Conservation (phyloP, 1,140 invertebrate species). For the Micrasema minimum region DNA sequence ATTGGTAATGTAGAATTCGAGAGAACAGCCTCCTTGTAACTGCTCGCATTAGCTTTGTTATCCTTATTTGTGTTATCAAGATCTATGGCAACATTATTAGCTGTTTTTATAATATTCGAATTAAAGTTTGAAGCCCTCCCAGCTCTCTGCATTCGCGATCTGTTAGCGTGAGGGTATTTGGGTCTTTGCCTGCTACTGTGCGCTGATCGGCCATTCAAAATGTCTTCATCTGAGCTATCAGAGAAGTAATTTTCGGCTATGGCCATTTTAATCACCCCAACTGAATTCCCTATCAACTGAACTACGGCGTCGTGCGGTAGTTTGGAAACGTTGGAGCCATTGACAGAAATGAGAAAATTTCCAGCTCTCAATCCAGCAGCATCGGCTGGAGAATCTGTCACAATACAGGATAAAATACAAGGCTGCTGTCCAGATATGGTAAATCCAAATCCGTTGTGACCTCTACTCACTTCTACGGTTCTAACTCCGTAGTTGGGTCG, state of each 20-base stretch:
- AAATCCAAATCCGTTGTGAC: constrained; percentile 89
- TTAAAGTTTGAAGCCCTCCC: constrained; percentile 46
- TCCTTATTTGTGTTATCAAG: constrained; percentile 44
- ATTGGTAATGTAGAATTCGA: constrained; percentile 16
- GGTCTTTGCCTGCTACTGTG: constrained; percentile 41
- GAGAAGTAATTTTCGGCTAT: constrained; percentile 90
- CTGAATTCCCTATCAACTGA: constrained; percentile 85
- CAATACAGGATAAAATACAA: constrained; percentile 89
- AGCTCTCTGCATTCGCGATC: constrained; percentile 46
- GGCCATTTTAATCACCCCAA: constrained; percentile 80
- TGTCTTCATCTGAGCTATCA: constrained; percentile 69
- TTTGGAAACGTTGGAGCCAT: constrained; percentile 88
- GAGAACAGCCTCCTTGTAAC: constrained; percentile 16
- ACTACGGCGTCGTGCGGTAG: constrained; percentile 93
- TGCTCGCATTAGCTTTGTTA: constrained; percentile 34
- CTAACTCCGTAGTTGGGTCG: constrained; percentile 71
- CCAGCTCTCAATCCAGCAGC: constrained; percentile 86
- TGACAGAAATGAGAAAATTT: constrained; percentile 92
- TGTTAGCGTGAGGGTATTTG: constrained; percentile 47
- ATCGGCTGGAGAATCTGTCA: constrained; percentile 79
- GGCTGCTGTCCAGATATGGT: constrained; percentile 94
- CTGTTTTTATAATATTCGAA: constrained; percentile 48
- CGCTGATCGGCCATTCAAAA: constrained; percentile 42
- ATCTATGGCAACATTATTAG: constrained; percentile 48
- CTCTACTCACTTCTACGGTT: constrained; percentile 85